A percentile compares a stretch with the other conserved stretches of the same genome.
Conservation (phyloP, 2,888 invertebrate species). For the Sturmia bella region DNA sequence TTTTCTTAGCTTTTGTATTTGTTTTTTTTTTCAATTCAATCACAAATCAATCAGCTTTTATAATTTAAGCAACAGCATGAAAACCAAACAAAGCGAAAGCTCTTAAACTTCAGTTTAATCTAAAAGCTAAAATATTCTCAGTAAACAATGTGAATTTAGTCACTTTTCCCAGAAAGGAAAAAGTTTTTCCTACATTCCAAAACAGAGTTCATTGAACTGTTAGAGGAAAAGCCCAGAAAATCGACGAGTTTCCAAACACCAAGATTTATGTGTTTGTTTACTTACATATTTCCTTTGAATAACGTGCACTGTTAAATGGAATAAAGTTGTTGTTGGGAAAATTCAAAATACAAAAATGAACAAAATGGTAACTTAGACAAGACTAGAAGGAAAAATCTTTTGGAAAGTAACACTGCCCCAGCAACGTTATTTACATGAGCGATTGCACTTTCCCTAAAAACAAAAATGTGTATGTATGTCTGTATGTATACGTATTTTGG, state of each 20-base stretch:
- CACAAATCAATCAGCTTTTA: too few species aligned
- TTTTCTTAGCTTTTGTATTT: too few species aligned
- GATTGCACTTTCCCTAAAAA: slow-evolving; percentile 51
- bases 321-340: slow-evolving; percentile 13
- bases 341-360: slow-evolving; percentile 14
- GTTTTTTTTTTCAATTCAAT: too few species aligned
- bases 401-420: slow-evolving; percentile 66
- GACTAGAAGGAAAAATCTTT: slow-evolving; percentile 51
- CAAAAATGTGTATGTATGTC: slow-evolving; percentile 7
- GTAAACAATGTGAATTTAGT: too few species aligned
- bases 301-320: slow-evolving; percentile 44
- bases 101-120: too few species aligned
- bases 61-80: too few species aligned
- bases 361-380: slow-evolving; percentile 34
- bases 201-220: slow-evolving; percentile 58
- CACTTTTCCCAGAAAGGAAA: too few species aligned
- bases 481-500: too few species aligned
- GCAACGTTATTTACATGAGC: slow-evolving; percentile 48
- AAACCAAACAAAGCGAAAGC: too few species aligned
- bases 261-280: not conserved
- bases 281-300: not conserved
- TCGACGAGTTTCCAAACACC: slow-evolving; percentile 11
- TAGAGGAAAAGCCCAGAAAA: slow-evolving; percentile 24
- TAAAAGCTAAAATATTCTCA: too few species aligned
- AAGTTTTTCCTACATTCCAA: too few species aligned